phyloP scores from a whole-genome alignment of 1,140 invertebrate genomes.

The Metopolophium dirhodum region DNA sequence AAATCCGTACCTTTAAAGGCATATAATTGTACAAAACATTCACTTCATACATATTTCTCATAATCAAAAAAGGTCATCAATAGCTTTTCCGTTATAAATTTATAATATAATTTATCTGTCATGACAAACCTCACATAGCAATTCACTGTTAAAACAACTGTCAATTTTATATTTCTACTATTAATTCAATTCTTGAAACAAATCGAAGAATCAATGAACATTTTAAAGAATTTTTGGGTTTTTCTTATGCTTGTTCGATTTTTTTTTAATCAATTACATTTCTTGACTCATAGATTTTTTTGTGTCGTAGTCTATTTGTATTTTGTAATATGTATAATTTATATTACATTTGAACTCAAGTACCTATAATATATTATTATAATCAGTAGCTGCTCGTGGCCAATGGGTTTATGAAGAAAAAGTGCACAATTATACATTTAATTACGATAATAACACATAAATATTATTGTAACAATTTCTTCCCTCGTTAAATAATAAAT shows the following conservation, averaged over 20 bases:
- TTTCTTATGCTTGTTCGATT: not conserved
- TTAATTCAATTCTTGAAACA: not conserved
- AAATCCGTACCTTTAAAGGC: too few relatives aligned
- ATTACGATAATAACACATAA: not conserved
- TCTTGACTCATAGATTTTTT: not conserved
- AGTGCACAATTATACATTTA: not conserved
- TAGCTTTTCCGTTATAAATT: not conserved
- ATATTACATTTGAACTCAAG: too few relatives aligned
- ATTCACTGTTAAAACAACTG: not conserved
- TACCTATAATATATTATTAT: not conserved
- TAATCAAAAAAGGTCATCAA: not conserved
- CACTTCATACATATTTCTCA: not conserved
- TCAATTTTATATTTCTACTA: not conserved
- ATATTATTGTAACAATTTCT: not conserved
- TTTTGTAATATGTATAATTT: too few relatives aligned
- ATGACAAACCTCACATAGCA: not conserved
- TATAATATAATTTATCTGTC: not conserved
- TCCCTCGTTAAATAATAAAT: not conserved
- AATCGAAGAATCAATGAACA: not conserved
- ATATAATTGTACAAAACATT: not conserved
- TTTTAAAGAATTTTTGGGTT: not conserved
- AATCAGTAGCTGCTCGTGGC: not conserved
- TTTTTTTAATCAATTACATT: not conserved
- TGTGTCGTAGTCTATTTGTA: not conserved
- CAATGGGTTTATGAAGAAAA: not conserved